A percentile compares a stretch with the other conserved stretches of the same genome.
These are phyloP conservation scores for Temnopleurus reevesii DNA, from an alignment of 53 echinoderm and acorn worm genomes.

Conservation along the genomic window DNA sequence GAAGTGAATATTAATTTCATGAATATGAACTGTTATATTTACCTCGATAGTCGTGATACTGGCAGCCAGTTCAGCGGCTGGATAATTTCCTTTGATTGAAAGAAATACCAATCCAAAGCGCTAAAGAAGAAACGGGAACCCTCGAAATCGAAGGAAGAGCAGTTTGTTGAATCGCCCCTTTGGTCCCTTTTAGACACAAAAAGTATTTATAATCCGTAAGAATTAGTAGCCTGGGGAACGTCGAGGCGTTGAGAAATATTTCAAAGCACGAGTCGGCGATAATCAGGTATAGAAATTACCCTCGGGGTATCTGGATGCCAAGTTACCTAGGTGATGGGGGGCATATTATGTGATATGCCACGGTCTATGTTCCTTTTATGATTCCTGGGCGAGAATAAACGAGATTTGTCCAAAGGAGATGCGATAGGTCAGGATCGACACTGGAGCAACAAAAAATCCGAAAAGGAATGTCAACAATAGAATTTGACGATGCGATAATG, in stretches of 20 bases:
- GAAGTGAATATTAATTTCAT: too few relatives aligned
- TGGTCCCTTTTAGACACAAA: constrained; percentile 16
- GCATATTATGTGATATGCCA: background rate
- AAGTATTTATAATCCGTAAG: constrained; percentile 17
- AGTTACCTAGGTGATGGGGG: background rate
- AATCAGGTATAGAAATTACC: constrained; percentile 13
- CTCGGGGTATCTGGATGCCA: background rate
- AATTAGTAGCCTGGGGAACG: constrained; percentile 24
- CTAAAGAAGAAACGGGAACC: background rate
- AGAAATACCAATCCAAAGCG: background rate
- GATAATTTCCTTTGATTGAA: background rate
- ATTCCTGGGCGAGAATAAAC: background rate
- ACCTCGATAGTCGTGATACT: constrained; percentile 54
- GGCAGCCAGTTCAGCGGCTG: constrained; percentile 51
- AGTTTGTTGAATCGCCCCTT: background rate
- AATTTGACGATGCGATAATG: constrained; percentile 8
- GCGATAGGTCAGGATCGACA: too few relatives aligned
- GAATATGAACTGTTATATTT: too few relatives aligned
- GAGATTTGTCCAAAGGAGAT: background rate
- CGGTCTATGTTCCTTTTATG: background rate
- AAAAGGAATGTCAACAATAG: constrained; percentile 2
- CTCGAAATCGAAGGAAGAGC: background rate
- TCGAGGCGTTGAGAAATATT: constrained; percentile 31
- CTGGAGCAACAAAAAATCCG: background rate
- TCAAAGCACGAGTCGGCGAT: constrained; percentile 1